Evolutionary conservation across 1,140 invertebrate species (phyloP), one percentile per base, ranked within the genome.

Genomic region (Heliconius congener): DNA sequence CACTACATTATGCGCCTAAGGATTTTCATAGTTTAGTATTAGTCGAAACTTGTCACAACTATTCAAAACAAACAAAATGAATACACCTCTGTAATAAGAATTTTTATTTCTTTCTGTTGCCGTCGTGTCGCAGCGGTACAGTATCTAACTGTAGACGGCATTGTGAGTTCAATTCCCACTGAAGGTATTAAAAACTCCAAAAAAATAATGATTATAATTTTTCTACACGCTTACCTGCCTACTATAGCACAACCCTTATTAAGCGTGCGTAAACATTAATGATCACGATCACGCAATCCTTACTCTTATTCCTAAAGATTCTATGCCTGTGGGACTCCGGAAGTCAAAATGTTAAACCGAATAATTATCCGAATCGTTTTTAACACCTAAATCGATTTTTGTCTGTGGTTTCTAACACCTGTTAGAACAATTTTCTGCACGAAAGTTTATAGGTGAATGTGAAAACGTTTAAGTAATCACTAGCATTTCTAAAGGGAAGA

Each of bases 371-470:
- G 60, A 66, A 66, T 66, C 60, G 27, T 66, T 66, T 66, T 66
- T 80, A 76, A 71, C 78, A 74, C 78, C 74, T 71, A 80, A 80
- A 60, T 76, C 73, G 70, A 80, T 76, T 76, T 80, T 72, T 75
- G 52, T 76, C 72, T 80, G 78, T 37, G 78, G 78, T 80, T 57
- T 23, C 72, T 80, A 74, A 76, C 78, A 80, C 78, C 78, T 80
- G 78, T 73, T 71, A 60, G 30, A 52, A 72, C 74, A 76, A 79
- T 75, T 66, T 74, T 55, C 73, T 72, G 73, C 74, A 39, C 55
- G 74, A 39, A 66, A 16, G 3, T 23, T 66, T 66, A 30, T 66
- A 66, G 23, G 23, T 16, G 60, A 66, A 30, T 46, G 42, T 46
- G 16, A 46, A 46, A 27, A 66, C 60, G 13, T 30, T 30, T 66